These are phyloP conservation scores for Callocephalon fimbriatum DNA, from an alignment of 2,113 vertebrate species.

Conservation along the genomic window DNA sequence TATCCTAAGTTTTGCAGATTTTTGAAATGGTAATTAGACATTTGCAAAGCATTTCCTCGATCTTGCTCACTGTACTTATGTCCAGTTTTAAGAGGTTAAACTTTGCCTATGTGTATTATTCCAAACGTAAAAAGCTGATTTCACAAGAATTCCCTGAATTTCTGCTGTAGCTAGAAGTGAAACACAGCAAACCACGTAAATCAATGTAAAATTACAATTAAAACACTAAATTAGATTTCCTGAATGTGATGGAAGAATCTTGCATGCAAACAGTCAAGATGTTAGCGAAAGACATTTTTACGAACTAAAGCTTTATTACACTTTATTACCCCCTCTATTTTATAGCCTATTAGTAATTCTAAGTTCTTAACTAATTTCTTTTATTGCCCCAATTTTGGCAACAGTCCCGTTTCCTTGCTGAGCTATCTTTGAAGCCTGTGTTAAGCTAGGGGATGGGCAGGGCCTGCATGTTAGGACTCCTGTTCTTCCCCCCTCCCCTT, in stretches of 20 bases:
- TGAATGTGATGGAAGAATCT: neutral
- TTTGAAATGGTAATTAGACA: accelerated
- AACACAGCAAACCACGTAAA: neutral
- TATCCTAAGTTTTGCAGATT: neutral
- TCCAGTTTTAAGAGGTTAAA: neutral
- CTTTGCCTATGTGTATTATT: neutral
- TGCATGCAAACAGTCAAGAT: neutral
- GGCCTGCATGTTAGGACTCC: neutral
- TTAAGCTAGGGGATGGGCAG: neutral
- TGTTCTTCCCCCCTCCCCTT: neutral
- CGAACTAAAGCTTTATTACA: neutral
- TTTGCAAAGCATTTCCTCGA: neutral
- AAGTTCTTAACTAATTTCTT: neutral
- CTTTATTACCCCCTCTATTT: neutral
- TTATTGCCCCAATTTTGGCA: neutral
- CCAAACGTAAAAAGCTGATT: neutral
- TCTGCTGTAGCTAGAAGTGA: neutral
- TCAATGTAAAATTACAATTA: neutral
- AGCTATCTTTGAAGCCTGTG: neutral
- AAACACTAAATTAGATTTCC: neutral
- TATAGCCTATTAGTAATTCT: neutral
- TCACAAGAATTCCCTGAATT: neutral
- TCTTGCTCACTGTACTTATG: neutral
- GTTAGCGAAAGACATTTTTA: neutral
- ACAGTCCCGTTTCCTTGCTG: neutral